Base-by-base conservation (phyloP, 2,797 vertebrate species). In the Zalophus californianus region DNA sequence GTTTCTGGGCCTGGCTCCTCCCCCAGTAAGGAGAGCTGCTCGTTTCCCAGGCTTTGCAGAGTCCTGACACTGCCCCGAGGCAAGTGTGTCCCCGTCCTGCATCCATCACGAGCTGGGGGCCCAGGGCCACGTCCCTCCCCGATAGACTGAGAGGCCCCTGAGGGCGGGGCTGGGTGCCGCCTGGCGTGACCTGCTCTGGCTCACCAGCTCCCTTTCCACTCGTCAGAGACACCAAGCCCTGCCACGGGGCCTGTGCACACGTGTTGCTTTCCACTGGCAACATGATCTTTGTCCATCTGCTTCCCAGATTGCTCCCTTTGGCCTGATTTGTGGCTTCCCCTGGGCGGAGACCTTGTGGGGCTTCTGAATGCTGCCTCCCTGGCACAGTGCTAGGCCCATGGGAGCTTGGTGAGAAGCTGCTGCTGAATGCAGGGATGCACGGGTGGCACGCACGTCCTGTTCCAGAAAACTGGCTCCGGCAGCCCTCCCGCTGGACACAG, bases 401-500 rank as follows among this genome's bases (percentile, higher is more conserved):
- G 41, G 14, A 48, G 44, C 44, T 7, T 8, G 0, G 7, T 4
- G 7, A 9, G 0, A 12, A 18, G 70, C 21, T 41, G 12, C 23
- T 48, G 25, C 3, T 15, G 11, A 15, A n/a, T 0, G 18, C 1
- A 0, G 38, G 58, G 48, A 1, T 0, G 35, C 16, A 9, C 0
- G 3, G 60, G 13, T 14, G 25, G 21, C 21, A 3, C 1, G 0
- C 2, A 38, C 6, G 62, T 54, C 27, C 38, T n/a, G 13, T 10
- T 72, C 5, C 0, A 78, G 44, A 95, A 35, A 95, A 35, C 21
- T 3, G 58, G 20, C 78, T 68, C 82, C 29, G 3, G 16, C 10
- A n/a, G 56, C 4, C 66, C 48, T 15, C 14, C 50, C 0, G 0
- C 29, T 1, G 7, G 75, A 13, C 58, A 41, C 4, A 23, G 2